Evolutionary conservation across 2,797 vertebrate genomes (phyloP).

Genomic region (Phalloptychus januarius): DNA sequence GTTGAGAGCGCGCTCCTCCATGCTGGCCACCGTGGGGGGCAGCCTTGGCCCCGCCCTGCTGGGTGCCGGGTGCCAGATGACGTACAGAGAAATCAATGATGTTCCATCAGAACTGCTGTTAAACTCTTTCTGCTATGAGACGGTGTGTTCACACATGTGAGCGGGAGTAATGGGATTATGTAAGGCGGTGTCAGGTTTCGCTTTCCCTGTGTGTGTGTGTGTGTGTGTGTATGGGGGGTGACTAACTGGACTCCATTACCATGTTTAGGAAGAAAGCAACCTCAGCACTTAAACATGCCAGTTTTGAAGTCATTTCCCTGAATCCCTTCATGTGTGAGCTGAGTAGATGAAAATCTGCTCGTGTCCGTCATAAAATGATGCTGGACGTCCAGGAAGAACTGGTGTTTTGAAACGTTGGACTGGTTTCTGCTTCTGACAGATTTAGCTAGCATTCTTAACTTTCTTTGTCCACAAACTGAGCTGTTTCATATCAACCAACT

Average conservation of each 20-base stretch:
- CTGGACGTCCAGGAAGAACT: slow-evolving; percentile 9
- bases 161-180: slow-evolving; percentile 33
- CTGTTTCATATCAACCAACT: neutral
- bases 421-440: neutral
- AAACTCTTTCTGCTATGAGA: slow-evolving; percentile 3
- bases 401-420: neutral
- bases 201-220: slow-evolving; percentile 27
- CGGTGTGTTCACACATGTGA: neutral
- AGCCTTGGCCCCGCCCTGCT: slow-evolving; percentile 13
- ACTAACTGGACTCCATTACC: slow-evolving; percentile 10
- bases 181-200: slow-evolving; percentile 46
- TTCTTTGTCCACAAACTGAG: neutral
- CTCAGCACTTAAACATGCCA: neutral
- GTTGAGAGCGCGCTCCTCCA: neutral
- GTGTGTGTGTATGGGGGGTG: slow-evolving; percentile 15
- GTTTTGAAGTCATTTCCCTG: neutral
- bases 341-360: neutral
- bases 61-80: slow-evolving; percentile 30
- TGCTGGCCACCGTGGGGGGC: neutral
- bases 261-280: slow-evolving; percentile 32
- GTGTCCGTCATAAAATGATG: neutral
- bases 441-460: neutral
- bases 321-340: neutral
- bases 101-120: slow-evolving; percentile 14
- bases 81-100: slow-evolving; percentile 37